phyloP scores from a whole-genome alignment of 2,888 invertebrate species.

The Clunio marinus region DNA sequence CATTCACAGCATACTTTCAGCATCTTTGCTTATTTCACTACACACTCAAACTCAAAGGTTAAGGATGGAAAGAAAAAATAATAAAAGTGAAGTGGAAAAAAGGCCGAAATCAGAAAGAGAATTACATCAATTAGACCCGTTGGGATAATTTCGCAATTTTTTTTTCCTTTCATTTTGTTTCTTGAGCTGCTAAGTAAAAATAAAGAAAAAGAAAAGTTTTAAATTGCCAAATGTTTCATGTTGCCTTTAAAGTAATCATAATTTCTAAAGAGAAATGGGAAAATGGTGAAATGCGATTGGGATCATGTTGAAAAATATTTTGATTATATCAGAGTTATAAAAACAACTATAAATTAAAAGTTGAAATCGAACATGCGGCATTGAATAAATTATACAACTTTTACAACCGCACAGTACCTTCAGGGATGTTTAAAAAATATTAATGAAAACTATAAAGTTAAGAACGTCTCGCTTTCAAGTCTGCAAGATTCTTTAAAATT shows the following conservation, averaged over 20 bases:
- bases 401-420: no score
- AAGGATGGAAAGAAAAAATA: not conserved
- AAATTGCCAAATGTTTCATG: not conserved
- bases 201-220: not conserved
- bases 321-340: no score
- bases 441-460: no score
- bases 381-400: no score
- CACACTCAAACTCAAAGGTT: not conserved
- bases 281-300: not conserved
- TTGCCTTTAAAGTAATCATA: not conserved
- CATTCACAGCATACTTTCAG: not conserved
- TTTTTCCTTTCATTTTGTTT: slow-evolving; percentile 1
- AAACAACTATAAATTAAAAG: no score
- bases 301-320: no score
- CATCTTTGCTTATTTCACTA: not conserved
- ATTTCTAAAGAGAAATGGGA: not conserved
- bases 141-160: slow-evolving; percentile 32
- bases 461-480: no score
- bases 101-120: slow-evolving; percentile 1
- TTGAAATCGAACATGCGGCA: no score
- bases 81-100: not conserved
- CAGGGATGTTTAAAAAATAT: no score
- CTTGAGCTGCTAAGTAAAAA: not conserved
- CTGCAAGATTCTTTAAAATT: no score
- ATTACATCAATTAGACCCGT: slow-evolving; percentile 38